A percentile compares a stretch with the other conserved stretches of the same genome.
Conservation (phyloP, 2,888 invertebrate genomes). For the Caenorhabditis virilis region DNA sequence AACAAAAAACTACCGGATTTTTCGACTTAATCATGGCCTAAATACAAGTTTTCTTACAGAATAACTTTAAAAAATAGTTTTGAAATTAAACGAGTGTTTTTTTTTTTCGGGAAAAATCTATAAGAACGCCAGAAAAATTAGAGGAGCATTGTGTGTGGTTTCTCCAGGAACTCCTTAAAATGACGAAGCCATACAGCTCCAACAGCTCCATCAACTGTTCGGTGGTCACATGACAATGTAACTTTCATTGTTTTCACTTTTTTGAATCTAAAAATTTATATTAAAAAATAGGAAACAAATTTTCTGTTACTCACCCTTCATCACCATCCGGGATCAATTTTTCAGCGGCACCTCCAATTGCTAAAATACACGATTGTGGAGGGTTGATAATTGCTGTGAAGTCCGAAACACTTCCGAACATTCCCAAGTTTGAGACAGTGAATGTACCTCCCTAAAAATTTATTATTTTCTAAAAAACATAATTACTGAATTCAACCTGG, state of each 20-base stretch:
- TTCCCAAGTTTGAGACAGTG: slow-evolving; percentile 77
- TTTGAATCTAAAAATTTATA: slow-evolving; percentile 48
- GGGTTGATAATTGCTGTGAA: slow-evolving; percentile 79
- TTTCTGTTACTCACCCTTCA: slow-evolving; percentile 45
- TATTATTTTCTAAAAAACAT: not conserved
- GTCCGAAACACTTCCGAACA: slow-evolving; percentile 74
- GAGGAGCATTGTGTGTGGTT: slow-evolving; percentile 90
- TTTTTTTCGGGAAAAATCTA: not conserved
- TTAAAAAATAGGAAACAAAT: not conserved
- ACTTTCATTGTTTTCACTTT: slow-evolving; percentile 81
- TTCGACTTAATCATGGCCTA: too few species aligned
- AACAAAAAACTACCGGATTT: too few species aligned
- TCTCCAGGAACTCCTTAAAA: slow-evolving; percentile 86
- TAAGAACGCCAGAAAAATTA: slow-evolving; percentile 71
- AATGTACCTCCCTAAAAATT: slow-evolving; percentile 72
- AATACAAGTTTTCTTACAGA: too few species aligned
- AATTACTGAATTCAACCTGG: slow-evolving; percentile 43
- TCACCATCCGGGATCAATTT: slow-evolving; percentile 60
- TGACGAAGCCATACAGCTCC: slow-evolving; percentile 93
- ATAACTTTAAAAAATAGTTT: too few species aligned
- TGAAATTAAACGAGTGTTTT: too few species aligned
- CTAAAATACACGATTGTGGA: slow-evolving; percentile 77
- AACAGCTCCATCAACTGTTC: slow-evolving; percentile 95
- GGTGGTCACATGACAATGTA: slow-evolving; percentile 93
- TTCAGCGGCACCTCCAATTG: slow-evolving; percentile 72